Base-by-base conservation (phyloP, 2,797 vertebrate species). In the Podarcis lilfordi region DNA sequence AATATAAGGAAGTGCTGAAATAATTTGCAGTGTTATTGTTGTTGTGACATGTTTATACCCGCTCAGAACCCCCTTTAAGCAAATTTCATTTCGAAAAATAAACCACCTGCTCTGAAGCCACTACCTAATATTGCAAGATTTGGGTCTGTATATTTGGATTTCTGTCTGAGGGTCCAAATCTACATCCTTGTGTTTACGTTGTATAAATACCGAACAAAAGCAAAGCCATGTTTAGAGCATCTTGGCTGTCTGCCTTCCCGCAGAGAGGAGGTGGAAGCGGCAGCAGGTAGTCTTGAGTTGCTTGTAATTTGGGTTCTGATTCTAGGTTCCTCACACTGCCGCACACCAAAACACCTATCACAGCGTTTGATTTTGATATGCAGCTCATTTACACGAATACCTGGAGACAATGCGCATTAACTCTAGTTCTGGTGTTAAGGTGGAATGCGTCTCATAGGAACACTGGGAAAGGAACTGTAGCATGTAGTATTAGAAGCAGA, bases 41-140 rank as follows among this genome's bases (percentile, higher is more conserved):
- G 91, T 82, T 93, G 87, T 88, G 92, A 91, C 86, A 90, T 94
- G 94, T 94, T 94, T 94, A 93, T 93, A 95, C 86, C 93, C 86
- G 76, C 93, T 92, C 91, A 89, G 86, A 93, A 94, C 93, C 92
- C 13, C 85, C 92, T 92, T 93, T 92, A 93, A 95, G 93, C 93
- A 95, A 94, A 95, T 95, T 93, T 93, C 93, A 91, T 96, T 96
- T 94, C 89, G 93, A 93, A 94, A 95, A 95, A 95, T 93, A 95
- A 95, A 94, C 91, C 92, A 88, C 92, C 82, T 79, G 92, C 92
- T 93, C 95, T 90, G 93, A 93, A 89, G 91, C 91, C 74, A 15
- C 72, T 13, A 45, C 25, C 86, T n/a, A 77, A 69, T 77, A 83
- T n/a, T 69, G 32, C 90, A 90, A 85, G 89, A 87, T 92, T 94